Evolutionary conservation across 2,888 invertebrate species (phyloP).

Genomic region (Opisthograptis luteolata): DNA sequence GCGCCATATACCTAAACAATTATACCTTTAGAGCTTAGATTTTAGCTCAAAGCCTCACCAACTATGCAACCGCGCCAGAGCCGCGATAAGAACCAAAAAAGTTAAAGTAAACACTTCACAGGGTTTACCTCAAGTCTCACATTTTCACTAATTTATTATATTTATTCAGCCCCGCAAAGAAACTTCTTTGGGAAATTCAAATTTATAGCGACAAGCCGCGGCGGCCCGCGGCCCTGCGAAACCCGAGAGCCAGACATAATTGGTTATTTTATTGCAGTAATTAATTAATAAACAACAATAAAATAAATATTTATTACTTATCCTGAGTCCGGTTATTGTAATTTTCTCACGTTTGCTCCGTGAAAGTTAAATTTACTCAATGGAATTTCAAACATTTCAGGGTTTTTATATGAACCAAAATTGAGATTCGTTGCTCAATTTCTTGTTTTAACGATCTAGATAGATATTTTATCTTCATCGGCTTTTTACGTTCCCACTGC

Average conservation of each 20-base stretch:
- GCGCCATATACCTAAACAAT: too few relatives aligned
- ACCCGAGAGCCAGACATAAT: constrained; percentile 34
- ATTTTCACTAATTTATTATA: constrained; percentile 22
- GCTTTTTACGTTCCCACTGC: too few relatives aligned
- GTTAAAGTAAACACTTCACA: background rate
- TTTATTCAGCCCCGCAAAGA: constrained; percentile 17
- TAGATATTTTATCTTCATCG: too few relatives aligned
- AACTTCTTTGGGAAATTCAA: constrained; percentile 32
- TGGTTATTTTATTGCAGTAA: constrained; percentile 35
- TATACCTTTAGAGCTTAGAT: too few relatives aligned
- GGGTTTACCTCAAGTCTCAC: background rate
- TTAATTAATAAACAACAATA: constrained; percentile 34
- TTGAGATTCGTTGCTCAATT: too few relatives aligned
- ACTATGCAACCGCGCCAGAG: too few relatives aligned
- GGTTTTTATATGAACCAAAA: too few relatives aligned
- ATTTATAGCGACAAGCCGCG: constrained; percentile 29
- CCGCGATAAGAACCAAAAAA: too few relatives aligned
- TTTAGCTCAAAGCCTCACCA: too few relatives aligned
- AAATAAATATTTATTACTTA: constrained; percentile 30
- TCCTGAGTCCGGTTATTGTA: constrained; percentile 7
- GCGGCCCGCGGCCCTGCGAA: constrained; percentile 21
- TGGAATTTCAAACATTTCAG: too few relatives aligned
- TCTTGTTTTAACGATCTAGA: too few relatives aligned
- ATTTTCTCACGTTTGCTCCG: background rate
- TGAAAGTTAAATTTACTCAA: constrained; percentile 3